Evolutionary conservation across 2,797 vertebrate species (phyloP).

Genomic region (Avahi laniger): DNA sequence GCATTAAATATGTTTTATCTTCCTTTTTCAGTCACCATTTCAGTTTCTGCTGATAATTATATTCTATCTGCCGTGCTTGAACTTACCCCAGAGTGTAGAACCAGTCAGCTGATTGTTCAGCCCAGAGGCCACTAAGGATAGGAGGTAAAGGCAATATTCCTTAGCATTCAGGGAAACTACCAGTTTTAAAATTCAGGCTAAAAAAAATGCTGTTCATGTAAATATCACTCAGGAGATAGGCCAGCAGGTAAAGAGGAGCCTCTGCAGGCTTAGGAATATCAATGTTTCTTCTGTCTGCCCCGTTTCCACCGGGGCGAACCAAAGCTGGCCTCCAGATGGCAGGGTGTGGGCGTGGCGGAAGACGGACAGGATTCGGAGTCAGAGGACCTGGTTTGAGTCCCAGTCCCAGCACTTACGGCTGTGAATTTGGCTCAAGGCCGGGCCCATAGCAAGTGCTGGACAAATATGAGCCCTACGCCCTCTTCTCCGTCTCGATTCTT

Average conservation of each 20-base stretch:
- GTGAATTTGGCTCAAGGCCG: background rate
- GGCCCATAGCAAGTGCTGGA: background rate
- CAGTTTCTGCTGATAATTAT: constrained; percentile 45
- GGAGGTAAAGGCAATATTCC: background rate
- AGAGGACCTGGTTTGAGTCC: background rate
- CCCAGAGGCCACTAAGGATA: constrained; percentile 2
- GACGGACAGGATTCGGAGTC: background rate
- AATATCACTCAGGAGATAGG: background rate
- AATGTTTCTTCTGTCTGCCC: background rate
- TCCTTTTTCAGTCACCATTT: constrained; percentile 51
- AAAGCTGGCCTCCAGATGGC: constrained; percentile 13
- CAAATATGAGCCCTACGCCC: background rate
- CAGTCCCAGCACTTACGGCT: background rate
- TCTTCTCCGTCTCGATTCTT: background rate
- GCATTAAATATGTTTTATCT: constrained; percentile 24
- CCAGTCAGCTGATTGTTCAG: background rate
- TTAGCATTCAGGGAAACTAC: background rate
- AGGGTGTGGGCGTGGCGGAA: background rate
- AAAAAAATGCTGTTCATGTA: background rate
- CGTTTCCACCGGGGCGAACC: background rate
- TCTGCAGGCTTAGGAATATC: background rate
- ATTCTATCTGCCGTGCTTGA: constrained; percentile 37
- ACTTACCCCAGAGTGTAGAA: constrained; percentile 39
- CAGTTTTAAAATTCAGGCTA: background rate
- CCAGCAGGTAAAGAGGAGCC: background rate